Evolutionary conservation across 2,113 vertebrate species (phyloP), one percentile per base, ranked within the genome.

Genomic region (Hippolais icterina): DNA sequence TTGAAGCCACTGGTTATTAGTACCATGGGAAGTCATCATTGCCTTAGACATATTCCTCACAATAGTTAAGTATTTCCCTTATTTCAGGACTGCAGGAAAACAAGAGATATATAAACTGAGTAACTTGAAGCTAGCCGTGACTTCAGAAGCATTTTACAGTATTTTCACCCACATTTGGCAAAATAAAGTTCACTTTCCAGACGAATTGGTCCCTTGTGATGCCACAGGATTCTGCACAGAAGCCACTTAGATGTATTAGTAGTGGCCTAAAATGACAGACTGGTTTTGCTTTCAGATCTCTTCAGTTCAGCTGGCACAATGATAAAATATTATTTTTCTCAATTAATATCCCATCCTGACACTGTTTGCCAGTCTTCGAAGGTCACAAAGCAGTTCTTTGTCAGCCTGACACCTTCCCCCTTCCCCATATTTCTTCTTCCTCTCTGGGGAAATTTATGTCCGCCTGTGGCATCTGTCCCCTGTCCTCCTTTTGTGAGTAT

Each of bases 281-380:
- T 69, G 68, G 68, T 71, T 94, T 96, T 71, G 31, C 64, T 85
- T 89, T 89, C 83, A 88, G 65, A 81, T 57, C 79, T 87, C 83
- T 90, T 91, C 96, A 97, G 97, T 96, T 97, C 97, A 95, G 94
- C 91, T 93, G 96, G 96, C 89, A 96, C 96, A 95, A 90, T 23
- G 61, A 94, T 96, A 96, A 97, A 97, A 97, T 85, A 97, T 94
- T 97, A 97, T 97, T 97, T 98, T 98, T 97, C 96, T 96, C 97
- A 90, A 95, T 93, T 97, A 97, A 97, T 98, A 96, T 95, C 97
- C 96, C 97, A 93, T 97, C 89, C 90, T 96, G 94, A 94, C 93
- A 91, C 95, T 96, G 81, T 96, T 96, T 97, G 96, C 97, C 93
- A 95, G 97, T 87, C 97, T 93, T 90, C 6, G 3, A 92, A 97